Evolutionary conservation across 2,888 invertebrate species (phyloP), one percentile per base, ranked within the genome.

Genomic region (Epinotia demarniana): DNA sequence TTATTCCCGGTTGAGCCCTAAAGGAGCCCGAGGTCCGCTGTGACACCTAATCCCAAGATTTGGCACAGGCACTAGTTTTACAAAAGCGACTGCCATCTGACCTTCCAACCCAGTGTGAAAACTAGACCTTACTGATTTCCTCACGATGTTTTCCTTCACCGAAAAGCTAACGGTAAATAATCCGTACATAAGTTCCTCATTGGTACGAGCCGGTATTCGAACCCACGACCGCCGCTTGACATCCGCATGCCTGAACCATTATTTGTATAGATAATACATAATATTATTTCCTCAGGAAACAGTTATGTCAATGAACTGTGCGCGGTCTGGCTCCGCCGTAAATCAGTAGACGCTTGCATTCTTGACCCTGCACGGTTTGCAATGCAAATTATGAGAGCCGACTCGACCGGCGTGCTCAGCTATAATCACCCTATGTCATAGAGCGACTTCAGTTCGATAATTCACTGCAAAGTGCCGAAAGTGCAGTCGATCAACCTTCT

Each of bases 291-390:
- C n/a, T n/a, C 8, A 6, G n/a, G n/a, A n/a, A 53, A 53, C 49
- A 53, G 49, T 53, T 58, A 61, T 27, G 33, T 61, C n/a, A 33
- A 61, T 27, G 61, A 6, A 61, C 8, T 53, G n/a, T n/a, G n/a
- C 53, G 9, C 12, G n/a, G 39, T 39, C 18, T 13, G 43, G 43
- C 58, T 18, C 2, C n/a, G 67, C 39, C 55, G 18, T 68, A 68
- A 68, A 68, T 68, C 68, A 23, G 43, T 43, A 43, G 58, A 68
- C 68, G 58, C 58, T n/a, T 23, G 68, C 68, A 68, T 68, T 39
- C 68, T 43, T 68, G 68, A 58, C 68, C 68, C 68, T 68, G 68
- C 68, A 5, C 57, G 3, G 58, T 57, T 57, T 58, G 58, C 68
- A 68, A 58, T 68, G 19, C 68, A 39, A 68, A 68, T 46, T 43